Conservation (phyloP, 2,797 vertebrate genomes). For the Carduelis carduelis region DNA sequence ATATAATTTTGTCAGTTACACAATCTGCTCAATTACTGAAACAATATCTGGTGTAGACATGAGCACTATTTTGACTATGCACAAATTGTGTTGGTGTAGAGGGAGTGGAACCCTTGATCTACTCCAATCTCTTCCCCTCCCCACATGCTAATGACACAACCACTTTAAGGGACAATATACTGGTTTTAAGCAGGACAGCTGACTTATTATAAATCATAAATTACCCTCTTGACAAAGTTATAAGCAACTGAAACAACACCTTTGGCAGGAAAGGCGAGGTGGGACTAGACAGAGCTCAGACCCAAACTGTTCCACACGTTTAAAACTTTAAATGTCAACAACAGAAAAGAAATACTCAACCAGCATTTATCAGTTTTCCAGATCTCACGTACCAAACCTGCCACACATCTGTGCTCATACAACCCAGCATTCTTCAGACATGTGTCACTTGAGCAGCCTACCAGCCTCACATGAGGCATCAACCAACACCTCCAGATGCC, state of each 20-base stretch:
- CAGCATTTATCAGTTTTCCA: neutral
- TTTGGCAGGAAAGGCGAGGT: neutral
- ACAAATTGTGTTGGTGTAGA: neutral
- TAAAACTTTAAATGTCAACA: neutral
- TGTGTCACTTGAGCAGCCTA: neutral
- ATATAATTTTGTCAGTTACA: neutral
- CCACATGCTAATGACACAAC: neutral
- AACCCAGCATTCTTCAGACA: conserved; percentile 17
- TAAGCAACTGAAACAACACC: neutral
- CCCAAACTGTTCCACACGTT: neutral
- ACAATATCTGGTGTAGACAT: neutral
- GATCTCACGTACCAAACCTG: neutral
- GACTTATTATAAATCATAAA: neutral
- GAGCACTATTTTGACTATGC: neutral
- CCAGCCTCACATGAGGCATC: neutral
- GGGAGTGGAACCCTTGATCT: neutral
- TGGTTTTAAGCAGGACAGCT: neutral
- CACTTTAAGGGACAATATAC: neutral
- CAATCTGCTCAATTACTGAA: neutral
- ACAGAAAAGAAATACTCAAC: neutral
- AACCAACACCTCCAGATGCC: neutral
- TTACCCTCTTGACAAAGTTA: neutral
- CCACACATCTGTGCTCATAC: neutral
- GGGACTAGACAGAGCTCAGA: neutral
- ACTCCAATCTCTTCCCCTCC: neutral